Base-by-base conservation (phyloP, 2,113 vertebrate genomes). In the Atlantisia rogersi region DNA sequence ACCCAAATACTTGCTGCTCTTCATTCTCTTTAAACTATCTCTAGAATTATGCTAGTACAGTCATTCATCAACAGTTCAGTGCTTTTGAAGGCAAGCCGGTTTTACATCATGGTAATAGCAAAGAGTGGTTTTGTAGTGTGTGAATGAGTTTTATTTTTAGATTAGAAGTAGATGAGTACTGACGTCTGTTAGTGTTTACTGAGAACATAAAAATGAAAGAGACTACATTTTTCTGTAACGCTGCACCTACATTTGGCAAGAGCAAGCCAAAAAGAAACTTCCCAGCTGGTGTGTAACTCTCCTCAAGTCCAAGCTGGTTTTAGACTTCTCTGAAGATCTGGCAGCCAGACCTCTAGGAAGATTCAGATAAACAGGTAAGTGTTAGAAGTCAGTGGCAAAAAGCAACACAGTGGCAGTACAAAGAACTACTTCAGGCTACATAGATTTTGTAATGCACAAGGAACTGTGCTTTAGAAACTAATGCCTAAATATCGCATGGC, bases 121-220 rank as follows among this genome's bases (percentile, higher is more conserved):
- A 78, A 68, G 37, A 82, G 35, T 76, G 53, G 2, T 83, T 87
- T 53, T 44, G 13, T 63, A 9, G 2, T 48, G 44, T 37, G 48
- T 83, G 65, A 91, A 86, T 75, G 88, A 89, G 35, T 79, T 92
- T 89, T 89, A 64, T 64, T 95, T 90, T 95, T 91, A 75, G 74
- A 79, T 68, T 88, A 86, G 78, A 71, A 77, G 37, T 88, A 46
- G 77, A 79, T 79, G 39, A 29, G 53, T 89, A 37, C 53, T 91
- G 86, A 55, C 81, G 82, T 95, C 77, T 79, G 44, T 89, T 75
- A 78, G 32, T 86, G 70, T 92, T 94, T 92, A 90, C 82, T 83
- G 64, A 91, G 89, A 92, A 84, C 58, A 65, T 67, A 82, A 86
- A 95, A 91, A 82, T 78, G 48, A 91, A 91, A 75, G 69, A 71